These are phyloP conservation scores for Chromis chromis DNA, from an alignment of 2,797 vertebrate species.

Conservation along the genomic window DNA sequence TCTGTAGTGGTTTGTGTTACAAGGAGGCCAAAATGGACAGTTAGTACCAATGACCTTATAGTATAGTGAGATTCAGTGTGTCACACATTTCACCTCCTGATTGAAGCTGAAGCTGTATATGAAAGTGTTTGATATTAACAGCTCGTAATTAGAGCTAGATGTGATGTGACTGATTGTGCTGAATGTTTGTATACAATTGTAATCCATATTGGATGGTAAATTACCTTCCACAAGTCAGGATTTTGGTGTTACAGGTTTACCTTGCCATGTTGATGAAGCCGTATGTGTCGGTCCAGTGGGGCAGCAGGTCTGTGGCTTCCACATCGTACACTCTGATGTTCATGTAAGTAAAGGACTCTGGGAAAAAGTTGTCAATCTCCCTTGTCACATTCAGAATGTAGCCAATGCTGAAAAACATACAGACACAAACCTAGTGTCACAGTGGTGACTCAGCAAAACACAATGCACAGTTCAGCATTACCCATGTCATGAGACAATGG, in stretches of 20 bases:
- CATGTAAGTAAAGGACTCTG: conserved; percentile 92
- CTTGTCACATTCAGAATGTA: conserved; percentile 95
- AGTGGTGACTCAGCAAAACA: conserved; percentile 28
- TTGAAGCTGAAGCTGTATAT: not conserved
- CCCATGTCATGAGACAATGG: conserved; percentile 11
- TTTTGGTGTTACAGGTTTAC: conserved; percentile 65
- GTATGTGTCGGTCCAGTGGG: conserved; percentile 93
- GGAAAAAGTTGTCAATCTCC: conserved; percentile 98
- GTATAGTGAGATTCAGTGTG: not conserved
- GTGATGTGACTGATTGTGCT: not conserved
- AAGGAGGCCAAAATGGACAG: too few relatives aligned
- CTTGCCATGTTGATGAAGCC: conserved; percentile 90
- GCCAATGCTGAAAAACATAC: conserved; percentile 85
- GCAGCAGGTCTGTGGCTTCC: conserved; percentile 90
- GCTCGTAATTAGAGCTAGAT: not conserved
- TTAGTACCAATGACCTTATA: not conserved
- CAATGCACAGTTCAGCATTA: not conserved
- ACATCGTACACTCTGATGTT: conserved; percentile 95
- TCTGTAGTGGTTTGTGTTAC: too few relatives aligned
- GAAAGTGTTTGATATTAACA: not conserved
- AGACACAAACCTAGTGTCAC: conserved; percentile 7
- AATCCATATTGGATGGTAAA: not conserved
- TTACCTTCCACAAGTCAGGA: not conserved
- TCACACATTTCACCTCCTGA: not conserved
- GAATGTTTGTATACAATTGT: not conserved